Conservation (phyloP, 2,113 vertebrate genomes). For the Pica pica region DNA sequence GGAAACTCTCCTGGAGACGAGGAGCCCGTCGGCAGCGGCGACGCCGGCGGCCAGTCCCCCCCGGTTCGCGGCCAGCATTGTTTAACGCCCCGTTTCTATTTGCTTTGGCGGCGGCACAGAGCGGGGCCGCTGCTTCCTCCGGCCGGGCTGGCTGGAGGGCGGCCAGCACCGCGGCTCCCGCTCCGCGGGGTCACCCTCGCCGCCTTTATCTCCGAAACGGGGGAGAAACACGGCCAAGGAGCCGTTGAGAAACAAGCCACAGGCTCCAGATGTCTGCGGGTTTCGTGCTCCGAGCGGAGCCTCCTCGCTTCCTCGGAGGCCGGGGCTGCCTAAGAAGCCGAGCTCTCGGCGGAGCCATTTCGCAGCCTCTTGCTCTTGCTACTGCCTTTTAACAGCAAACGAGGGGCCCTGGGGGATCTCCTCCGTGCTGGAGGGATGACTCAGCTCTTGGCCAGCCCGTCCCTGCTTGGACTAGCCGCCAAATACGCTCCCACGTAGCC, state of each 20-base stretch:
- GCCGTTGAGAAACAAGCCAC: constrained; percentile 43
- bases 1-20: not conserved
- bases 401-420: not conserved
- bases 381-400: constrained; percentile 27
- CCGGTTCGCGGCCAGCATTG: not conserved
- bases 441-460: not conserved
- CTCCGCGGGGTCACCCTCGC: not conserved
- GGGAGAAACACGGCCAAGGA: not conserved
- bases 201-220: constrained; percentile 22
- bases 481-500: not conserved
- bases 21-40: not conserved
- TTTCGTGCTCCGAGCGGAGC: not conserved
- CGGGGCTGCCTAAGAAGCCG: constrained; percentile 16
- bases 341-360: constrained; percentile 38
- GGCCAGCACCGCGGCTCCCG: constrained; percentile 11
- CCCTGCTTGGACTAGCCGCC: not conserved
- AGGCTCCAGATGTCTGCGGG: constrained; percentile 58
- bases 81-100: not conserved
- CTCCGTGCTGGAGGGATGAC: not conserved
- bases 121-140: constrained; percentile 21
- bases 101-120: constrained; percentile 51
- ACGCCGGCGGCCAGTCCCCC: not conserved
- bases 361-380: constrained; percentile 20
- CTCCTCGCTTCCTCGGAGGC: not conserved
- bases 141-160: constrained; percentile 35